phyloP scores from a whole-genome alignment of 2,113 vertebrate genomes.

The Ifrita kowaldi region DNA sequence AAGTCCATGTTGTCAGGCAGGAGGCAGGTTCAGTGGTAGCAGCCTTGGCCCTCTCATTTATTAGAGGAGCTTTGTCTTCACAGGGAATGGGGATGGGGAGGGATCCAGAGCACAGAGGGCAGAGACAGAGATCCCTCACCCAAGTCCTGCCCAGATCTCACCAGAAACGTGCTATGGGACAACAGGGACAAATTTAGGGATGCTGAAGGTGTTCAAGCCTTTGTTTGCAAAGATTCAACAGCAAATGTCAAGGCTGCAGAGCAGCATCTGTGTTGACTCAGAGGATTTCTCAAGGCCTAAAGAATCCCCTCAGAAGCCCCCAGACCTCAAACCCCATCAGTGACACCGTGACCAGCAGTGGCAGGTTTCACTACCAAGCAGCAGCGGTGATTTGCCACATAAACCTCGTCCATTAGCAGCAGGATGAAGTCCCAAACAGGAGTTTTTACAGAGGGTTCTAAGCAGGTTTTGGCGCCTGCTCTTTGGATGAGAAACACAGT shows the following conservation, averaged over 20 bases:
- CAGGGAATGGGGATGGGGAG: accelerated
- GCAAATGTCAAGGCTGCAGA: neutral
- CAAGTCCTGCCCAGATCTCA: neutral
- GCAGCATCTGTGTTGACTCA: neutral
- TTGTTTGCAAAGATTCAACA: neutral
- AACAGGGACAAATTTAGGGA: neutral
- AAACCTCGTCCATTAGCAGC: neutral
- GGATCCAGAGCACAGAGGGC: neutral
- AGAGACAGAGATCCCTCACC: neutral
- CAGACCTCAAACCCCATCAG: neutral
- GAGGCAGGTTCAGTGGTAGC: accelerated
- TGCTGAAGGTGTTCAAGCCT: neutral
- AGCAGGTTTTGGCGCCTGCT: neutral
- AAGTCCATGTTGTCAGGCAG: neutral
- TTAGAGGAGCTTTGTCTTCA: neutral
- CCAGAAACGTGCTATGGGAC: neutral
- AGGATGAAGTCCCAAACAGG: neutral
- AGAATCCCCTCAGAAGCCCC: neutral
- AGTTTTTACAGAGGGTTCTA: neutral
- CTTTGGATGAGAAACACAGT: neutral
- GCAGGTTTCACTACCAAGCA: neutral
- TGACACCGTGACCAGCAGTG: accelerated
- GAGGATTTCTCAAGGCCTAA: neutral
- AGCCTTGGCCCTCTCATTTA: neutral
- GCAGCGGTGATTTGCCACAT: neutral